A percentile compares a stretch with the other conserved stretches of the same genome.
Conservation (phyloP, 2,888 invertebrate species). For the Lasioglossum oenotherae region DNA sequence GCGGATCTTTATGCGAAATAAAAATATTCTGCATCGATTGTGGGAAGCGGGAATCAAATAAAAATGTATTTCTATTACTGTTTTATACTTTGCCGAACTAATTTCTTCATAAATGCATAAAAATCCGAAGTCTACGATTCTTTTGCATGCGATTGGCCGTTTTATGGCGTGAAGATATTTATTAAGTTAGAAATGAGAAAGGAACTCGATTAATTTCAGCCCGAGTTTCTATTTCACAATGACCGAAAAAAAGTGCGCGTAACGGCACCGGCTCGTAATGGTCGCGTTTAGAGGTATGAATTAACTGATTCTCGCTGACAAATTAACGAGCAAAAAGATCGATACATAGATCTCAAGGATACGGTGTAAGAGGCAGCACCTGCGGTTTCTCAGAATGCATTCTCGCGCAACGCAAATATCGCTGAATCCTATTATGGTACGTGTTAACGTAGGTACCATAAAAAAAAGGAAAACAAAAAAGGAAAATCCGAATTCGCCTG, state of each 20-base stretch:
- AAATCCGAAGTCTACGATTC: too few relatives aligned
- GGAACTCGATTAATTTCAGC: background rate
- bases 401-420: slow-evolving; percentile 19
- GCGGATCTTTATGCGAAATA: too few relatives aligned
- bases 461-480: background rate
- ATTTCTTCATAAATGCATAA: too few relatives aligned
- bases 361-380: slow-evolving; percentile 1
- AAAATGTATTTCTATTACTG: too few relatives aligned
- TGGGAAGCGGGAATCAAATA: too few relatives aligned
- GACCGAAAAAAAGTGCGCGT: background rate
- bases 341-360: slow-evolving; percentile 7
- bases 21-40: too few relatives aligned
- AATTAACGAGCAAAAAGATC: slow-evolving; percentile 2
- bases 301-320: background rate
- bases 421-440: slow-evolving; percentile 5
- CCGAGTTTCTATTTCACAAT: background rate
- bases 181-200: background rate
- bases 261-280: background rate
- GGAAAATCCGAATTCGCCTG: background rate
- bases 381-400: slow-evolving; percentile 13
- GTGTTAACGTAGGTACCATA: background rate
- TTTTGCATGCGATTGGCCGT: background rate
- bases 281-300: background rate
- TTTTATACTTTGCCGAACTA: too few relatives aligned
- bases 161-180: background rate